Conservation (phyloP, 2,113 vertebrate genomes). For the Ammodytes dubius region DNA sequence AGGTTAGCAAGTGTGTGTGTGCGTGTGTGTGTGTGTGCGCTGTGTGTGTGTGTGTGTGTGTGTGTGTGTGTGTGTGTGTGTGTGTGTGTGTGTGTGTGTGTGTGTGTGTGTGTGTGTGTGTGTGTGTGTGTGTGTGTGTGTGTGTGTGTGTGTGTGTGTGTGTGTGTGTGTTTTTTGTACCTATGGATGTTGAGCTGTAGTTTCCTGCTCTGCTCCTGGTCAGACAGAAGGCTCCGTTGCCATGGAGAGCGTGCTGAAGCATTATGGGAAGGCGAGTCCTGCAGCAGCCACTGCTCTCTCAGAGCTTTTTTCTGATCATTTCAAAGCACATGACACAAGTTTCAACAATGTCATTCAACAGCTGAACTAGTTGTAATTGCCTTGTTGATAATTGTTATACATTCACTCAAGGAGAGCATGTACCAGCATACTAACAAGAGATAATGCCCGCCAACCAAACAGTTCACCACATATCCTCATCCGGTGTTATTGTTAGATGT, state of each 20-base stretch:
- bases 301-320: conserved; percentile 89
- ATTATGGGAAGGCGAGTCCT: conserved; percentile 84
- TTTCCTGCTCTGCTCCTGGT: conserved; percentile 84
- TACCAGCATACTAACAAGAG: not conserved
- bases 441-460: not conserved
- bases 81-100: not conserved
- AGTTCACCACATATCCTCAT: not conserved
- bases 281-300: conserved; percentile 93
- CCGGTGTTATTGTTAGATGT: not conserved
- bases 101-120: not conserved
- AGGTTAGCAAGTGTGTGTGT: not conserved
- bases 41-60: not conserved
- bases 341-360: not conserved
- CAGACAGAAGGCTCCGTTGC: conserved; percentile 85
- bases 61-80: not conserved
- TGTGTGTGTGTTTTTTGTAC: conserved; percentile 71
- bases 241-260: conserved; percentile 72
- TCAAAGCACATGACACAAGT: not conserved
- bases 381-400: not conserved
- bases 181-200: conserved; percentile 89
- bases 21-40: not conserved
- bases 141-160: not conserved
- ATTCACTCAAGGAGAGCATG: not conserved
- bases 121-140: not conserved
- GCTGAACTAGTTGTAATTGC: not conserved